Conservation (phyloP, 2,888 invertebrate species). For the Liposcelis brunnea region DNA sequence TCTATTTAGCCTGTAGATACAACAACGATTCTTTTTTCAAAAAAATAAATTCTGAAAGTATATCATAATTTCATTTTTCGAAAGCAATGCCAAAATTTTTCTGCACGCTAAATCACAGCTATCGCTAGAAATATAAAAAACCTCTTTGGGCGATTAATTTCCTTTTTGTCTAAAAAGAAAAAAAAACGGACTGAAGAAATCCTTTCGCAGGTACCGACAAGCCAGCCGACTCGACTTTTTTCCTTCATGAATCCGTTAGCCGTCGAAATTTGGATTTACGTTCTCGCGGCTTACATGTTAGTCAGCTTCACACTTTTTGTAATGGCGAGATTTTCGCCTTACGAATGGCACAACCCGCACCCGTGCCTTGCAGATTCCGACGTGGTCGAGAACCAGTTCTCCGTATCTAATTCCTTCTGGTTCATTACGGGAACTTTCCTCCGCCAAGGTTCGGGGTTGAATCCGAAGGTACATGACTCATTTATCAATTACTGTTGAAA, state of each 20-base stretch:
- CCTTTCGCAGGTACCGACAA: constrained; percentile 46
- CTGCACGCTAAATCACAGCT: too few relatives aligned
- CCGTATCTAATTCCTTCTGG: constrained; percentile 70
- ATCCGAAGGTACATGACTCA: constrained; percentile 45
- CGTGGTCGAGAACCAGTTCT: constrained; percentile 60
- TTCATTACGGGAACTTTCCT: constrained; percentile 77
- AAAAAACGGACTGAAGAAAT: too few relatives aligned
- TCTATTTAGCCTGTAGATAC: too few relatives aligned
- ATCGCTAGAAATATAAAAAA: too few relatives aligned
- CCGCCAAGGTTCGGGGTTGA: constrained; percentile 66
- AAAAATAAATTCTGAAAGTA: too few relatives aligned
- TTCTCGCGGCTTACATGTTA: constrained; percentile 59
- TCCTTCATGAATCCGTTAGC: constrained; percentile 79
- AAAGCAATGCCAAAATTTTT: too few relatives aligned
- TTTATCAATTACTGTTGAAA: not conserved
- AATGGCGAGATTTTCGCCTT: constrained; percentile 62
- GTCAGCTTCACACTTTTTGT: constrained; percentile 64
- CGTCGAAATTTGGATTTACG: constrained; percentile 73
- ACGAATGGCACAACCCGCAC: constrained; percentile 62
- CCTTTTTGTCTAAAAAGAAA: too few relatives aligned
- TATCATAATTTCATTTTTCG: too few relatives aligned
- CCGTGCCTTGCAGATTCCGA: constrained; percentile 41
- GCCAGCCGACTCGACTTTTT: constrained; percentile 52
- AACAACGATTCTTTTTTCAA: too few relatives aligned
- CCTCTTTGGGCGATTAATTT: too few relatives aligned